These are phyloP conservation scores for Drepana arcuata DNA, from an alignment of 1,140 invertebrate species.

Conservation along the genomic window DNA sequence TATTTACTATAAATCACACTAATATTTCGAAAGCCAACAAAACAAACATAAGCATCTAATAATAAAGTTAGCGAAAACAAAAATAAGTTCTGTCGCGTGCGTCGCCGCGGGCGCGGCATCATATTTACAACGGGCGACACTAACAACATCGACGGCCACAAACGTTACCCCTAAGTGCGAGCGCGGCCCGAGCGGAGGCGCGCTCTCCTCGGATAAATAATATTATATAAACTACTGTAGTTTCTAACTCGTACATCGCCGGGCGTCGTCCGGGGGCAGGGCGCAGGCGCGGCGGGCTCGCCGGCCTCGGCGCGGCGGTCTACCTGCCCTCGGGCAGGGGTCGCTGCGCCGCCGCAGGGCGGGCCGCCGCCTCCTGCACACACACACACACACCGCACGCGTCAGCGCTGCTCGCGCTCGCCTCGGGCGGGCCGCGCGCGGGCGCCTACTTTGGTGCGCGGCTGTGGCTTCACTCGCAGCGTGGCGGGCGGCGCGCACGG, in stretches of 20 bases:
- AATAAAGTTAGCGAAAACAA: slow-evolving; percentile 55
- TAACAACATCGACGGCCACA: slow-evolving; percentile 16
- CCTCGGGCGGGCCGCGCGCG: slow-evolving; percentile 16
- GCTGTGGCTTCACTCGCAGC: slow-evolving; percentile 40
- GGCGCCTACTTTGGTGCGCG: slow-evolving; percentile 41
- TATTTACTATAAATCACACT: slow-evolving; percentile 59
- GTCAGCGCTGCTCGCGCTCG: slow-evolving; percentile 25
- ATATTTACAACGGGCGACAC: slow-evolving; percentile 19
- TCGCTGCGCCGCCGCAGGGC: slow-evolving; percentile 19
- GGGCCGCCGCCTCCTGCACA: slow-evolving; percentile 29
- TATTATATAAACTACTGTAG: slow-evolving; percentile 35
- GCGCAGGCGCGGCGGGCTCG: slow-evolving; percentile 20
- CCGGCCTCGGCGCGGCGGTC: slow-evolving; percentile 16
- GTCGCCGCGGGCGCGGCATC: slow-evolving; percentile 14
- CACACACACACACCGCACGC: slow-evolving; percentile 17
- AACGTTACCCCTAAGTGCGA: slow-evolving; percentile 10
- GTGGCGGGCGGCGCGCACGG: slow-evolving; percentile 19
- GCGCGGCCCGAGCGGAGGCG: slow-evolving; percentile 5
- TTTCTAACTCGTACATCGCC: slow-evolving; percentile 26
- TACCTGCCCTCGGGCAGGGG: slow-evolving; percentile 33
- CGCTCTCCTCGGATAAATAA: too few species aligned
- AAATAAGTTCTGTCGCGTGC: slow-evolving; percentile 32
- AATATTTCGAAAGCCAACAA: slow-evolving; percentile 66
- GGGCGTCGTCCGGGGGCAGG: slow-evolving; percentile 9
- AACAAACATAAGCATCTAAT: slow-evolving; percentile 61